Evolutionary conservation across 2,888 invertebrate genomes (phyloP).

Genomic region (Endotricha flammealis): DNA sequence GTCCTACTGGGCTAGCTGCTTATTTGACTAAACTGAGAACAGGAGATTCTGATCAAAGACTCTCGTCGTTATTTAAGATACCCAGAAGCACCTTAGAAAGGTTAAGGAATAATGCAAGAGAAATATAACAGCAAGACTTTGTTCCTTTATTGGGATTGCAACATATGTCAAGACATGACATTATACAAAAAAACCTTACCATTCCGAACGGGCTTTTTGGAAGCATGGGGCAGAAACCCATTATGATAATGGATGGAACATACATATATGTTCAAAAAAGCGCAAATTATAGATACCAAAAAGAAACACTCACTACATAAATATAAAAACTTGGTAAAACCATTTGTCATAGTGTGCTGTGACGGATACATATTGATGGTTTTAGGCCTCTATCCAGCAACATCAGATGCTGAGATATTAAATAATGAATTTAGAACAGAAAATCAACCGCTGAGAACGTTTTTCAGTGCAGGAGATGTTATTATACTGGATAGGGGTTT

Average conservation of each 20-base stretch:
- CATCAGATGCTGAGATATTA: too few relatives aligned
- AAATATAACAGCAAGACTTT: slow-evolving; percentile 11
- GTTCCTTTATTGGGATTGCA: slow-evolving; percentile 11
- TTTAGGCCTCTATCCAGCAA: slow-evolving; percentile 4
- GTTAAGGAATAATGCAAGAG: slow-evolving; percentile 7
- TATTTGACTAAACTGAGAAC: slow-evolving; percentile 14
- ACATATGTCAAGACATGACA: slow-evolving; percentile 13
- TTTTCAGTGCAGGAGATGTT: too few relatives aligned
- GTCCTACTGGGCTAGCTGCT: slow-evolving; percentile 13
- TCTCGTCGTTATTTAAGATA: slow-evolving; percentile 10
- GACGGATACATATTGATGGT: slow-evolving; percentile 17
- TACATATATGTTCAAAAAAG: slow-evolving; percentile 21
- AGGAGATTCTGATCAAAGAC: slow-evolving; percentile 12
- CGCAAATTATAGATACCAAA: slow-evolving; percentile 19
- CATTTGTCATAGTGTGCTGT: slow-evolving; percentile 12
- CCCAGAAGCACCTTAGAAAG: slow-evolving; percentile 9
- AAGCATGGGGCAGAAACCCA: slow-evolving; percentile 10
- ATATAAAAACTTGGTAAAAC: slow-evolving; percentile 15
- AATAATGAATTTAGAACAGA: too few relatives aligned
- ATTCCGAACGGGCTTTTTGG: slow-evolving; percentile 17
- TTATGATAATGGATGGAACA: slow-evolving; percentile 18
- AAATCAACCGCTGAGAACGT: too few relatives aligned
- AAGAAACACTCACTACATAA: slow-evolving; percentile 17
- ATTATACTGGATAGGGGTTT: slow-evolving; percentile 1
- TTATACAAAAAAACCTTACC: slow-evolving; percentile 14